Conservation (phyloP, 2,797 vertebrate species). For the Tokudaia muenninki region DNA sequence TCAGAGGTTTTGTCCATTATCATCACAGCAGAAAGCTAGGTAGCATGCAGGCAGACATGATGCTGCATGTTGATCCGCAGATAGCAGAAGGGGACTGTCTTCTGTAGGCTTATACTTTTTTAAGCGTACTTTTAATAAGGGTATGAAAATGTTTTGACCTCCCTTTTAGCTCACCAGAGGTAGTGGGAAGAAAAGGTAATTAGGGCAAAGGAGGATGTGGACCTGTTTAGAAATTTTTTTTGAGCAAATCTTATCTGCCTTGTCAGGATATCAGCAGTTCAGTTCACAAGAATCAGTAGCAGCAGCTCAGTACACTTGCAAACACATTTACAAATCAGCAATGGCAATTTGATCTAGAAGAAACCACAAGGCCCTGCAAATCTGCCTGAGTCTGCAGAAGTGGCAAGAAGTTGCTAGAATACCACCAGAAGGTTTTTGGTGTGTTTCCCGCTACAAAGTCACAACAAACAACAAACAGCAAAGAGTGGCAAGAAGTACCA, state of each 20-base stretch:
- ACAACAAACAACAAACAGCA: neutral
- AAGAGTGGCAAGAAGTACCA: neutral
- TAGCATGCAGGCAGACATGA: neutral
- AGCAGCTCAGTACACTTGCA: neutral
- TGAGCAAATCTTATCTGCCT: neutral
- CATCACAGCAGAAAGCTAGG: neutral
- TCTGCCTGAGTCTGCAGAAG: neutral
- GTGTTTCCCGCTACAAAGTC: neutral
- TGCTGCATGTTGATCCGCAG: neutral
- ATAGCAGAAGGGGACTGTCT: neutral
- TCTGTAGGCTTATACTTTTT: neutral
- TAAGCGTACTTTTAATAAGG: neutral
- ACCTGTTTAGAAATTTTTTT: neutral
- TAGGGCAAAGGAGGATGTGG: neutral
- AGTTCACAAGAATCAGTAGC: neutral
- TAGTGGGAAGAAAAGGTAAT: neutral
- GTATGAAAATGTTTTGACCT: neutral
- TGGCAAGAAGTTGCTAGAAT: neutral
- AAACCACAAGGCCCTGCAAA: neutral
- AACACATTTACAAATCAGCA: neutral
- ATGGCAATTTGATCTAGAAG: neutral
- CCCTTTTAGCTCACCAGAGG: neutral
- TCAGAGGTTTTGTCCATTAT: neutral
- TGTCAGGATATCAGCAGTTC: neutral
- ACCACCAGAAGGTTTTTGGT: neutral